Conservation (phyloP, 2,113 vertebrate species). For the human region DNA sequence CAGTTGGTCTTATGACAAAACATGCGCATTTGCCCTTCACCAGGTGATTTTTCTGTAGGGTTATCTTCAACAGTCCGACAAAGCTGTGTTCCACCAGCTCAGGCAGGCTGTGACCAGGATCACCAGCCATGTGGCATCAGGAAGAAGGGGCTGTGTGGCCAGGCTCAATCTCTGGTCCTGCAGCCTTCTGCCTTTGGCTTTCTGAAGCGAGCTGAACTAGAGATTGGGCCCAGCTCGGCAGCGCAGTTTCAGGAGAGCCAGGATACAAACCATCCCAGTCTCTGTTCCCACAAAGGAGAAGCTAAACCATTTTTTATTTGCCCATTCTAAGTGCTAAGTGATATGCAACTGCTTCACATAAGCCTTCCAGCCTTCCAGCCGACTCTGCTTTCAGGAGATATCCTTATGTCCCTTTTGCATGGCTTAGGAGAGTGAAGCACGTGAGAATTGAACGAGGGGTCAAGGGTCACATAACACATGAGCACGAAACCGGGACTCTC, state of each 20-base stretch:
- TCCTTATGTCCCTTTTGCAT: neutral
- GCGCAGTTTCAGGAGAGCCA: neutral
- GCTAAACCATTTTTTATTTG: fast-evolving
- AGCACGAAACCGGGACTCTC: neutral
- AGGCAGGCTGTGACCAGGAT: too few species aligned
- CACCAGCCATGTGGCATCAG: neutral
- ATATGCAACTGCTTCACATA: fast-evolving
- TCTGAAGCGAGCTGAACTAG: too few species aligned
- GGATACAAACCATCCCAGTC: fast-evolving
- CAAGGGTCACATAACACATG: fast-evolving
- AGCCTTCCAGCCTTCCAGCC: too few species aligned
- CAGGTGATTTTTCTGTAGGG: neutral
- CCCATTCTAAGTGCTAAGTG: fast-evolving
- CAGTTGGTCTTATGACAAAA: fast-evolving
- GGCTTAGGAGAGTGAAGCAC: neutral
- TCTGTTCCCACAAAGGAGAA: neutral
- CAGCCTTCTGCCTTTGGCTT: neutral
- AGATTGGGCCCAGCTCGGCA: too few species aligned
- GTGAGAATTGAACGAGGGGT: neutral
- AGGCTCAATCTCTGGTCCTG: fast-evolving
- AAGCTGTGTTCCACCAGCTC: neutral
- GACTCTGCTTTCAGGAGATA: fast-evolving
- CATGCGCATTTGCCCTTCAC: fast-evolving
- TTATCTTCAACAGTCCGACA: neutral
- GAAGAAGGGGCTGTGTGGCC: too few species aligned